Evolutionary conservation across 1,140 invertebrate genomes (phyloP).

Genomic region (Sinonovacula constricta): DNA sequence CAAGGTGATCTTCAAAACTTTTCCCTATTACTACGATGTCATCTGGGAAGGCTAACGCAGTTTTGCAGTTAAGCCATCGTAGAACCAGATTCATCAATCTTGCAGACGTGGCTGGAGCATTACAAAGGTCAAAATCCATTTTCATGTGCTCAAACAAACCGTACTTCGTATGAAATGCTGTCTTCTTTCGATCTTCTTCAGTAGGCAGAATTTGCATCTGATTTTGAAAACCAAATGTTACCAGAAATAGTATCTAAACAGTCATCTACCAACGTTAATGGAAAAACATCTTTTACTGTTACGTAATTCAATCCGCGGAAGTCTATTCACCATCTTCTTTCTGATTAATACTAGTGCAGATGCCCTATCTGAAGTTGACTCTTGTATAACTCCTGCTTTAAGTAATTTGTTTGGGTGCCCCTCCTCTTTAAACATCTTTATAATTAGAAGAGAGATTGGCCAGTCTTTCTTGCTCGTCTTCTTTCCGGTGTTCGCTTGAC

Average conservation of each 20-base stretch:
- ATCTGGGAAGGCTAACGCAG: not conserved
- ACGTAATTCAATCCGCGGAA: not conserved
- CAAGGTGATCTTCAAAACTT: not conserved
- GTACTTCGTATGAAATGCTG: not conserved
- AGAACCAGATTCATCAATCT: not conserved
- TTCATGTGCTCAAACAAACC: not conserved
- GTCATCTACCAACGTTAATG: not conserved
- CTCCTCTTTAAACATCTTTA: no score
- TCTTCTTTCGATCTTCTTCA: not conserved
- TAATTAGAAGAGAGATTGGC: no score
- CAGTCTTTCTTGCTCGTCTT: no score
- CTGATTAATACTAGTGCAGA: not conserved
- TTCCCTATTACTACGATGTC: not conserved
- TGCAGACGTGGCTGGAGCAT: not conserved
- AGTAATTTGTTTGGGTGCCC: conserved; percentile 6
- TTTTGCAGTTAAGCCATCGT: not conserved
- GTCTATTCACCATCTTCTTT: not conserved
- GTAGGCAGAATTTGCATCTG: conserved; percentile 7
- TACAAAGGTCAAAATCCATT: conserved; percentile 1
- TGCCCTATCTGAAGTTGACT: not conserved
- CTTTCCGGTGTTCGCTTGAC: no score
- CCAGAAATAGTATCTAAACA: not conserved
- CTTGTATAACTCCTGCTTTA: not conserved
- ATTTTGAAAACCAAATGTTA: not conserved
- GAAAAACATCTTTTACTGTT: not conserved